phyloP scores from a whole-genome alignment of 2,797 vertebrate genomes.

The Saguinus oedipus region DNA sequence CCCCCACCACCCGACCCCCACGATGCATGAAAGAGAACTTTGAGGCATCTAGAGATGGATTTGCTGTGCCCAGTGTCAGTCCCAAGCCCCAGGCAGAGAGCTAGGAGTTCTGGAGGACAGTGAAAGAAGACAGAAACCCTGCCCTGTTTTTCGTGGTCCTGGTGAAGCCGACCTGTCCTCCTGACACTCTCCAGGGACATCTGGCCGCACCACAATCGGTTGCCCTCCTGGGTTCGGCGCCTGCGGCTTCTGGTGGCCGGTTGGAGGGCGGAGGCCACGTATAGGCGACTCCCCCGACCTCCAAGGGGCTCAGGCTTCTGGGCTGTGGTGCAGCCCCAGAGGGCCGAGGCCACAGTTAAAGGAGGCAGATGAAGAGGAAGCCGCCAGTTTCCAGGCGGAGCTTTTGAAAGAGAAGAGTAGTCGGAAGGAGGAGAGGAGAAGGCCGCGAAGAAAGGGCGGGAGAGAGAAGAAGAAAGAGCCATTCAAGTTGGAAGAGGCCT shows the following conservation, averaged over 20 bases:
- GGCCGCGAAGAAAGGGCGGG: neutral
- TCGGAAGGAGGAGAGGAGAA: neutral
- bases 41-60: neutral
- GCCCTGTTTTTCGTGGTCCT: neutral
- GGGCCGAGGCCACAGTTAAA: neutral
- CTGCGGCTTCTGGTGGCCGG: neutral
- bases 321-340: neutral
- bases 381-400: neutral
- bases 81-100: neutral
- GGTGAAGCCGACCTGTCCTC: rapidly evolving
- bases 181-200: neutral
- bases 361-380: neutral
- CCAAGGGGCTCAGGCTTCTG: neutral
- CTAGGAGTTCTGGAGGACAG: neutral
- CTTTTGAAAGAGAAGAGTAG: neutral
- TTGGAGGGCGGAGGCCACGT: neutral
- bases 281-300: too few species aligned
- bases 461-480: neutral
- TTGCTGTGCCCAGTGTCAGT: neutral
- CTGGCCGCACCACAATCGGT: neutral
- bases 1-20: rapidly evolving
- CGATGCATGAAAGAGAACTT: neutral
- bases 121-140: neutral
- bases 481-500: neutral
- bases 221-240: rapidly evolving